phyloP scores from a whole-genome alignment of 2,888 invertebrate genomes.

The Cenopis cana region DNA sequence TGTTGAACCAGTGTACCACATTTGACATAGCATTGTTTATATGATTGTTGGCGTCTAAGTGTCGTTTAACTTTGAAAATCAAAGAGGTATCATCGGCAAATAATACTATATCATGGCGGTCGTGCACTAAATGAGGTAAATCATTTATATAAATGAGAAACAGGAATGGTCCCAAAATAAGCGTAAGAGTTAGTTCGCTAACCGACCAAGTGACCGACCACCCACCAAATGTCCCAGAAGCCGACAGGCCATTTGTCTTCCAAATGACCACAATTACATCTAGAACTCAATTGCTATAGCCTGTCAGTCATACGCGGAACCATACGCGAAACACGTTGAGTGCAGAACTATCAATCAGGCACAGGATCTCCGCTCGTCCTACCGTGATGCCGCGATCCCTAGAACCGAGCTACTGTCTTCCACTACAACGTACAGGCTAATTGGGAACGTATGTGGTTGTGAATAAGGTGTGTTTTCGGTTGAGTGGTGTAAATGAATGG shows the following conservation, averaged over 20 bases:
- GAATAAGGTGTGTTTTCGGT: constrained; percentile 63
- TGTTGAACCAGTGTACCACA: too few species aligned
- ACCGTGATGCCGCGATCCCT: constrained; percentile 77
- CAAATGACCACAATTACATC: constrained; percentile 19
- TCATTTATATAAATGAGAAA: too few species aligned
- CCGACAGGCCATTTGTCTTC: constrained; percentile 20
- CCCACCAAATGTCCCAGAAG: constrained; percentile 13
- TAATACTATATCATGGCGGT: too few species aligned
- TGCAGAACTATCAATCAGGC: constrained; percentile 49
- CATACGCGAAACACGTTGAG: constrained; percentile 32
- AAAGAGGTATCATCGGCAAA: too few species aligned
- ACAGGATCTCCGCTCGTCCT: constrained; percentile 81
- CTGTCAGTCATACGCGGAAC: constrained; percentile 38
- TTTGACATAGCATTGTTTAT: too few species aligned
- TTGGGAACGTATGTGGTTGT: constrained; percentile 57
- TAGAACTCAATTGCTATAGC: constrained; percentile 15
- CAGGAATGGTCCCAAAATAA: too few species aligned
- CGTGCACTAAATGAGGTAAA: too few species aligned
- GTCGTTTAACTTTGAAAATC: too few species aligned
- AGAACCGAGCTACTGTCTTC: constrained; percentile 57
- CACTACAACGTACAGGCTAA: constrained; percentile 48
- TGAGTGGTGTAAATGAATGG: constrained; percentile 60
- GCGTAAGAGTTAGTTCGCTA: background rate
- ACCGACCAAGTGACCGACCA: constrained; percentile 30
- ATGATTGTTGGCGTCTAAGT: too few species aligned